A percentile compares a stretch with the other conserved stretches of the same genome.
phyloP scores from a whole-genome alignment of 2,888 invertebrate species.

The Brachypalpus laphriformis region DNA sequence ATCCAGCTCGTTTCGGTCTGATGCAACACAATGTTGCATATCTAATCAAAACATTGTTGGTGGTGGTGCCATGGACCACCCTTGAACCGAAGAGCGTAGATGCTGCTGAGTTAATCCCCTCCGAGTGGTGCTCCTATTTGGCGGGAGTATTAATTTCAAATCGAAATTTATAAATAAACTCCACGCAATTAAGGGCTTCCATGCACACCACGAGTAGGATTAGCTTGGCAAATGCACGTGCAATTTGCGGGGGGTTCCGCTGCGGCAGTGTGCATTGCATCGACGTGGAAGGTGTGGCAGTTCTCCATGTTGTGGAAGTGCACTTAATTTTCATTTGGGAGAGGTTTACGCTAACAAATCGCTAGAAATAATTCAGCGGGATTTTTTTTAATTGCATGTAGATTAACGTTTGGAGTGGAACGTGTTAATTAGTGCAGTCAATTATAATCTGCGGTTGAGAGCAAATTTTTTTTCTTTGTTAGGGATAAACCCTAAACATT shows the following conservation, averaged over 20 bases:
- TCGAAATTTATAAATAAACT: conserved; percentile 46
- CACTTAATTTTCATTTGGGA: conserved; percentile 10
- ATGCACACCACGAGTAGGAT: conserved; percentile 14
- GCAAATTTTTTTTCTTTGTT: neutral
- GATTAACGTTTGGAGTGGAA: neutral
- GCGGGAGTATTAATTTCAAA: conserved; percentile 55
- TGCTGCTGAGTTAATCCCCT: conserved; percentile 12
- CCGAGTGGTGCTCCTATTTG: conserved; percentile 9
- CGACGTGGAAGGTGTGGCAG: conserved; percentile 6
- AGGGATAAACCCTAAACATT: neutral
- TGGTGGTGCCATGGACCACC: conserved; percentile 51
- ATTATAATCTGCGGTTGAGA: neutral
- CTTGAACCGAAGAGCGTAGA: conserved; percentile 20
- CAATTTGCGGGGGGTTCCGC: too few species aligned
- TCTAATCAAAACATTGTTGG: conserved; percentile 63
- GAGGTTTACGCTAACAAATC: conserved; percentile 21
- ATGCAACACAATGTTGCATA: conserved; percentile 69
- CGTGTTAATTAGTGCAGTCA: conserved; percentile 29
- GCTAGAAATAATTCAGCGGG: conserved; percentile 11
- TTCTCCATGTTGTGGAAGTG: neutral
- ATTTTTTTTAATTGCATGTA: conserved; percentile 37
- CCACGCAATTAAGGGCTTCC: conserved; percentile 25
- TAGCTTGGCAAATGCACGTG: too few species aligned
- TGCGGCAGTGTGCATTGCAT: neutral
- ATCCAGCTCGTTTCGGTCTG: conserved; percentile 50